phyloP scores from a whole-genome alignment of 2,797 vertebrate species.

The Sebastes matsubarae region DNA sequence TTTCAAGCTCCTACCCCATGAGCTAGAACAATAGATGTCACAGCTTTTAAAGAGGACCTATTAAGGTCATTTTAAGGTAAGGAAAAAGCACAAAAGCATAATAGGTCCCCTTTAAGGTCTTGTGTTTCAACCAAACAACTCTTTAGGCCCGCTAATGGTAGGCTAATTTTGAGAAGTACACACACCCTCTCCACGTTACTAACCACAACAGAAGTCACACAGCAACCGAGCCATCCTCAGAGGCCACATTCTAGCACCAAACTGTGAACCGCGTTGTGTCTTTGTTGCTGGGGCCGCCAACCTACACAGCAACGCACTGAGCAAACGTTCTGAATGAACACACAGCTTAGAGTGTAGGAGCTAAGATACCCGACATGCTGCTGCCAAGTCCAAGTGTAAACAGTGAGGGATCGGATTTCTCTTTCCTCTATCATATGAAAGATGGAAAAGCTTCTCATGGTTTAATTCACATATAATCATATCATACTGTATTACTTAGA shows the following conservation, averaged over 20 bases:
- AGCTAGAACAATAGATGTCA: too few species aligned
- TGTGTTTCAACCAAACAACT: neutral
- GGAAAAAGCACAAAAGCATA: neutral
- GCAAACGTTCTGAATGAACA: conserved; percentile 39
- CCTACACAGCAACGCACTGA: neutral
- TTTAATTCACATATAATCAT: neutral
- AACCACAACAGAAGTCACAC: neutral
- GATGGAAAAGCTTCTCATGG: neutral
- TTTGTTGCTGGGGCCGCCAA: conserved; percentile 1
- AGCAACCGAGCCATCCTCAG: neutral
- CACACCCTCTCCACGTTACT: neutral
- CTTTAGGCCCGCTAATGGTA: neutral
- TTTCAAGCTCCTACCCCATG: neutral
- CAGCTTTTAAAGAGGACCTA: too few species aligned
- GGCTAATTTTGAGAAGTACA: neutral
- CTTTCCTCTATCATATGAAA: neutral
- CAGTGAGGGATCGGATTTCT: neutral
- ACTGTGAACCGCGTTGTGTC: conserved; percentile 28
- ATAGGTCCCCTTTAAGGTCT: neutral
- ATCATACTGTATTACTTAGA: too few species aligned
- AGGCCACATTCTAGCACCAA: conserved; percentile 47
- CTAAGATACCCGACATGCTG: neutral
- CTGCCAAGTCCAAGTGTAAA: neutral
- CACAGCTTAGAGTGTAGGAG: neutral
- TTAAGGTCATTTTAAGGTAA: too few species aligned